Conservation (phyloP, 1,140 invertebrate genomes). For the Drosophila kanapiae region DNA sequence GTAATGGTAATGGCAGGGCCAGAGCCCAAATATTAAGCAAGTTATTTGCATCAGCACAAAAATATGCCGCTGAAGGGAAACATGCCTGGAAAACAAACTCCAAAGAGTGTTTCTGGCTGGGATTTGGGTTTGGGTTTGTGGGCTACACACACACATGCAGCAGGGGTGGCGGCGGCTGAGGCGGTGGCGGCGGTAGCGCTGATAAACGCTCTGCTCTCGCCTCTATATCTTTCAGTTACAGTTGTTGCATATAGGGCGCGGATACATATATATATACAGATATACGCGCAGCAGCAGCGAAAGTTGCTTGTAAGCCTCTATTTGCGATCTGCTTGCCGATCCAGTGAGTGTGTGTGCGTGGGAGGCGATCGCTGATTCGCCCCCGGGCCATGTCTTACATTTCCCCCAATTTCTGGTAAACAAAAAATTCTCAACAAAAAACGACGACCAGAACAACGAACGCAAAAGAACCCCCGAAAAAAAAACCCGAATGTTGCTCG, state of each 20-base stretch:
- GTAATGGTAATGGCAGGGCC: conserved; percentile 9
- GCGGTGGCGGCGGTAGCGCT: not conserved
- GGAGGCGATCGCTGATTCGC: conserved; percentile 14
- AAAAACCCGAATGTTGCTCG: conserved; percentile 20
- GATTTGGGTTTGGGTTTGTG: conserved; percentile 36
- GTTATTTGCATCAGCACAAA: conserved; percentile 43
- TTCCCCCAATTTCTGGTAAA: conserved; percentile 7
- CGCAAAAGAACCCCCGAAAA: not conserved
- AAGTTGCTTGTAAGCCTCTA: conserved; percentile 19
- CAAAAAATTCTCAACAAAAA: conserved; percentile 6
- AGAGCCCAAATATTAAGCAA: conserved; percentile 45
- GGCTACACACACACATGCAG: conserved; percentile 42
- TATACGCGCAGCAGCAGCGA: conserved; percentile 21
- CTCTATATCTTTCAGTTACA: conserved; percentile 15
- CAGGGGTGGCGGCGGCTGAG: not conserved
- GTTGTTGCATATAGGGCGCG: conserved; percentile 19
- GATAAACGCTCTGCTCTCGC: conserved; percentile 17
- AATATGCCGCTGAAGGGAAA: conserved; percentile 1
- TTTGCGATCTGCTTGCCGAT: not conserved
- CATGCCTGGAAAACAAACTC: conserved; percentile 38
- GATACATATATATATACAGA: conserved; percentile 18
- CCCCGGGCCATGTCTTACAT: conserved; percentile 12
- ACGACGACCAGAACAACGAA: not conserved
- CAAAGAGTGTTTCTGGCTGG: conserved; percentile 23
- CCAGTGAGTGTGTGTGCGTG: not conserved